phyloP scores from a whole-genome alignment of 2,888 invertebrate species.

The Pandemis corylana region DNA sequence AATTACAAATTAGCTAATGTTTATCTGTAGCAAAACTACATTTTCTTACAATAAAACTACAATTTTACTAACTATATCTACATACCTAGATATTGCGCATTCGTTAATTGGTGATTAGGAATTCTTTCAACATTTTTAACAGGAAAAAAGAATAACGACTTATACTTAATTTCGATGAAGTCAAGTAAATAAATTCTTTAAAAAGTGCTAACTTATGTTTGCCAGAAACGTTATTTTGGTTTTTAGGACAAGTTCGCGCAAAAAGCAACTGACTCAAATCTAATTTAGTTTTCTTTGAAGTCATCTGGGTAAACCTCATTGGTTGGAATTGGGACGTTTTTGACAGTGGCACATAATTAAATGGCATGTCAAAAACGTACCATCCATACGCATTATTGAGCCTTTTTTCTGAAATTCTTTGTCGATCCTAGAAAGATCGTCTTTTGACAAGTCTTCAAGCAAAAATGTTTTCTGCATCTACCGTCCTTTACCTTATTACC shows the following conservation, averaged over 20 bases:
- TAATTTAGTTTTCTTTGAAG: background rate
- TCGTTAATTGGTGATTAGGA: background rate
- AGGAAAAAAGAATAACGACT: no score
- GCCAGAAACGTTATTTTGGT: background rate
- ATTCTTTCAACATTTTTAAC: background rate
- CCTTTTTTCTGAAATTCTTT: no score
- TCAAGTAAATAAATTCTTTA: no score
- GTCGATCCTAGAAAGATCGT: no score
- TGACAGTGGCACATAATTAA: background rate
- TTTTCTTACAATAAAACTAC: background rate
- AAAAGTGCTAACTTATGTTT: background rate
- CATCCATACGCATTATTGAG: no score
- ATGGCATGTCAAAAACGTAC: no score
- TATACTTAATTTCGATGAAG: no score
- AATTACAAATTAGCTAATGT: conserved; percentile 17
- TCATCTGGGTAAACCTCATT: background rate
- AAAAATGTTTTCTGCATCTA: background rate
- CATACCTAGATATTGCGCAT: background rate
- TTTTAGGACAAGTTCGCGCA: background rate
- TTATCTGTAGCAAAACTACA: background rate
- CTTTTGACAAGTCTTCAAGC: no score
- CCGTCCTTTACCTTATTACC: no score
- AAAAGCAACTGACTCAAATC: background rate
- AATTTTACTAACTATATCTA: background rate
- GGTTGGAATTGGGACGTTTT: background rate